phyloP scores from a whole-genome alignment of 2,113 vertebrate genomes.

The Lipophrys pholis region DNA sequence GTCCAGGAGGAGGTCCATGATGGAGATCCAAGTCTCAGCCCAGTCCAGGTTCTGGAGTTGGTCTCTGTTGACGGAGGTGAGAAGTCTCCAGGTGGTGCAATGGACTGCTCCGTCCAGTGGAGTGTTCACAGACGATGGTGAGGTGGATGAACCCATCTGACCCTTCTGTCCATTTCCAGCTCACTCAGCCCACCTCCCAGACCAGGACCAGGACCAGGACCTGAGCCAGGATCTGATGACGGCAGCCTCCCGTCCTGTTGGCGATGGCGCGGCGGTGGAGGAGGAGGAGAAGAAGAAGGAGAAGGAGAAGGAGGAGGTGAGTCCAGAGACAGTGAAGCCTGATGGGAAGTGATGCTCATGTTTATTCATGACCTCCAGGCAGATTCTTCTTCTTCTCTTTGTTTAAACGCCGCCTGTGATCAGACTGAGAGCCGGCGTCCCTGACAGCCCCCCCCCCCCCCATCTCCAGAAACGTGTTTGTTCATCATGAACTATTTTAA shows the following conservation, averaged over 20 bases:
- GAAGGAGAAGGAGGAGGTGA: slow-evolving; percentile 75
- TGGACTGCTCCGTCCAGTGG: too few species aligned
- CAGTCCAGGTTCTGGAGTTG: slow-evolving; percentile 2
- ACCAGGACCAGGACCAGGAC: neutral
- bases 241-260: slow-evolving; percentile 43
- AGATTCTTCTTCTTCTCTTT: slow-evolving; percentile 72
- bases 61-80: neutral
- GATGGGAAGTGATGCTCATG: slow-evolving; percentile 75
- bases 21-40: neutral
- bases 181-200: neutral
- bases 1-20: neutral
- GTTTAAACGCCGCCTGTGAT: slow-evolving; percentile 78
- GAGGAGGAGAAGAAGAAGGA: slow-evolving; percentile 58
- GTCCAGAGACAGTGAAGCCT: slow-evolving; percentile 69
- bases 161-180: neutral
- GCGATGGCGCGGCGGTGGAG: slow-evolving; percentile 43
- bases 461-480: slow-evolving; percentile 39
- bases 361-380: slow-evolving; percentile 71
- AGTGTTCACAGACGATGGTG: too few species aligned
- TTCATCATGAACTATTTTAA: slow-evolving; percentile 35
- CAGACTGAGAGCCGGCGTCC: slow-evolving; percentile 63
- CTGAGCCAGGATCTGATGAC: neutral
- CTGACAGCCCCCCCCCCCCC: slow-evolving; percentile 61
- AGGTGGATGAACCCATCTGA: too few species aligned
- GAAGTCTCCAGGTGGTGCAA: too few species aligned